Base-by-base conservation (phyloP, 1,140 invertebrate genomes). In the Drosophila sproati region DNA sequence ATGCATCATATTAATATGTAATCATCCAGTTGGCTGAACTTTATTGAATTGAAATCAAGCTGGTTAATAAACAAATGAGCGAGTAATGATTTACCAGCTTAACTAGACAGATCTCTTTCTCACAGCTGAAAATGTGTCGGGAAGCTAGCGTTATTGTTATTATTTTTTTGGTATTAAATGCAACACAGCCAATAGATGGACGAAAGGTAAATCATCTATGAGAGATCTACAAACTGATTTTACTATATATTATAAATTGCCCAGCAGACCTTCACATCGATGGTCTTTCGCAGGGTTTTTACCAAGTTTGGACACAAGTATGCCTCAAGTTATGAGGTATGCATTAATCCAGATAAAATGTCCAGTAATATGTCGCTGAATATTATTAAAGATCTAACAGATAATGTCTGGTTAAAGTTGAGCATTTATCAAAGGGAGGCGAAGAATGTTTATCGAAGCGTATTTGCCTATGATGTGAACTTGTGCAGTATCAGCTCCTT, bases 401-500 rank as follows among this genome's bases (percentile, higher is more conserved):
- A 52, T 5, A 80, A 88, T 55, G 1, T 80, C 0, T 88, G 80
- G 77, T 34, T 79, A 1, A 70, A 37, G n/a, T 45, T 71, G 0
- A 50, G 48, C 3, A 37, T 80, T 8, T 55, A 32, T 2, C 70
- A 86, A 41, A 52, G 59, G 7, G 69, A 66, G n/a, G 31, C 69
- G 4, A 81, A 72, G 29, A 54, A 32, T 48, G 29, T 12, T 3
- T 85, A 71, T 66, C 48, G 64, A 29, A 37, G 56, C 2, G 39
- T 88, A 20, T 80, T 86, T 29, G 8, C 56, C 8, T 88, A 86
- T 41, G 63, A 88, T 8, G 32, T 88, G 10, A 80, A 88, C 34
- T 12, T 87, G 2, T 87, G 83, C 56, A 59, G 51, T n/a, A 39
- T 87, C 6, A 43, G 20, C 20, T 0, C 0, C 20, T 20, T 88